A percentile compares a stretch with the other conserved stretches of the same genome.
Evolutionary conservation across 35 echinoderm and acorn worm species (phyloP).

Genomic region (Heliocidaris tuberculata): DNA sequence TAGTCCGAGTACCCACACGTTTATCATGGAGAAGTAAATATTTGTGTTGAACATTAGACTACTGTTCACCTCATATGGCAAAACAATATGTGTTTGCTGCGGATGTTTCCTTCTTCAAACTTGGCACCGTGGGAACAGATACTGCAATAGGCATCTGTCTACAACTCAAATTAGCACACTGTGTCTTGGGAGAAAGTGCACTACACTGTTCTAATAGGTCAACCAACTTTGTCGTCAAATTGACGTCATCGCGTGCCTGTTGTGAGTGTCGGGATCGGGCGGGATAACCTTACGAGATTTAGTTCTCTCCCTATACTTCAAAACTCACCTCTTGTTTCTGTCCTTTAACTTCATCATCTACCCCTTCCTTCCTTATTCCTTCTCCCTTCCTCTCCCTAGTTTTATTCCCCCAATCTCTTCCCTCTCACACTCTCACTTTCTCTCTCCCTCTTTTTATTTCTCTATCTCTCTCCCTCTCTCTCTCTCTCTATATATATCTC

Average conservation of each 20-base stretch:
- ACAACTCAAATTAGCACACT: background rate
- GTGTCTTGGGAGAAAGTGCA: background rate
- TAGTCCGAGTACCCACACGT: background rate
- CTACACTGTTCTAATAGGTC: background rate
- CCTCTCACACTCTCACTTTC: no score
- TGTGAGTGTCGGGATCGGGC: background rate
- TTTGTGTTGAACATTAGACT: background rate
- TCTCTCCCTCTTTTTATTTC: no score
- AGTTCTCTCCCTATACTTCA: background rate
- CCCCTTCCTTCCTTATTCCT: background rate
- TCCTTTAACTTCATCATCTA: background rate
- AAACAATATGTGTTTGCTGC: background rate
- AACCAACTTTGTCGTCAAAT: background rate
- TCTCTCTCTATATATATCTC: no score
- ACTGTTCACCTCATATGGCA: background rate
- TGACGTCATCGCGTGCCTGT: background rate
- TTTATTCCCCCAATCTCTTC: no score
- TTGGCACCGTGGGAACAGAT: background rate
- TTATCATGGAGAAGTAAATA: background rate
- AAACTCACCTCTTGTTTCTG: background rate
- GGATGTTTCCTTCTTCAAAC: conserved; percentile 1
- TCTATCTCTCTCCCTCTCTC: no score
- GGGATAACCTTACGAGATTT: background rate
- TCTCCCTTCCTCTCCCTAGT: background rate
- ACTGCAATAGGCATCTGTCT: background rate